These are phyloP conservation scores for Lanistes nyassanus DNA, from an alignment of 1,140 invertebrate species.

Conservation along the genomic window DNA sequence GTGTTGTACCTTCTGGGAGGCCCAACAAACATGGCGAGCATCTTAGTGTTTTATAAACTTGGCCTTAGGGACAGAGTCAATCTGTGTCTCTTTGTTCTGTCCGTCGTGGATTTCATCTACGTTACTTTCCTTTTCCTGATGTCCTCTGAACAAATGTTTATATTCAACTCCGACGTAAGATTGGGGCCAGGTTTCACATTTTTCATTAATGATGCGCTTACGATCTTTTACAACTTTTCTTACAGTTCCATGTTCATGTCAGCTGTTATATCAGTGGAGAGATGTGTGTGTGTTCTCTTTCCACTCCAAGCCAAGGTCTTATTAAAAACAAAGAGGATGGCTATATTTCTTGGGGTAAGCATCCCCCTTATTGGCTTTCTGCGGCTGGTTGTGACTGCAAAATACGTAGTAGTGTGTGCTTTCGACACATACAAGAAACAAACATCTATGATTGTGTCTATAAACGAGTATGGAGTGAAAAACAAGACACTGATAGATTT, in stretches of 20 bases:
- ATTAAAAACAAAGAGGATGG: not conserved
- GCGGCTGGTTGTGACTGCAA: not conserved
- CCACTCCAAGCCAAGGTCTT: not conserved
- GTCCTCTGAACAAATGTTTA: not conserved
- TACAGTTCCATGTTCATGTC: not conserved
- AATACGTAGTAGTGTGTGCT: not conserved
- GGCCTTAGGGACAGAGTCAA: not conserved
- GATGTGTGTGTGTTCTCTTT: not conserved
- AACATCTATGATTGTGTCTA: not conserved
- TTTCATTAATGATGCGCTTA: not conserved
- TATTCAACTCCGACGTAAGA: no score
- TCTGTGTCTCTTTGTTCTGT: conserved; percentile 1
- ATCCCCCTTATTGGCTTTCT: not conserved
- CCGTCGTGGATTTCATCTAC: not conserved
- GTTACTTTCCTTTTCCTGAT: not conserved
- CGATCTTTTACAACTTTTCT: not conserved
- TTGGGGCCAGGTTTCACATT: not conserved
- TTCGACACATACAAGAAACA: not conserved
- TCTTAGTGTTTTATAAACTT: conserved; percentile 9
- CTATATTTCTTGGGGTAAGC: not conserved
- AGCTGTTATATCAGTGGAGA: not conserved
- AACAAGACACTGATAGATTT: not conserved
- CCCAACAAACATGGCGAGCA: not conserved
- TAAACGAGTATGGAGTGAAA: not conserved
- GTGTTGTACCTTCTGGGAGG: conserved; percentile 2